Percentiles rank a stretch among this genome's conserved stretches.
These are phyloP conservation scores for Carposina sasakii DNA, from an alignment of 1,140 invertebrate species.

Conservation along the genomic window DNA sequence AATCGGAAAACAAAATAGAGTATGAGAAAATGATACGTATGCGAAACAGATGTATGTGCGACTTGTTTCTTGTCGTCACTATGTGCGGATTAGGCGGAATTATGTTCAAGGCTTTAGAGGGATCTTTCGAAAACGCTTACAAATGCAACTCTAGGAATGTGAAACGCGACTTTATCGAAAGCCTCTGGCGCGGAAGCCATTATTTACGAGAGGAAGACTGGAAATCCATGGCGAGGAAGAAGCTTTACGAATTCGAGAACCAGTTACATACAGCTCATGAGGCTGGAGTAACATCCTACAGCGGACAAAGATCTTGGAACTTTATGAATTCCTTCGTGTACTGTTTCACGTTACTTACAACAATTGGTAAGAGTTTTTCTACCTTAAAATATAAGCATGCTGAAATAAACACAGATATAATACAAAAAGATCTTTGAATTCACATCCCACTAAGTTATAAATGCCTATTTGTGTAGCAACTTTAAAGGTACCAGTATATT, in stretches of 20 bases:
- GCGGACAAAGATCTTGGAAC: constrained; percentile 90
- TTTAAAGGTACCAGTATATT: not conserved
- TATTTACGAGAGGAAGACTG: constrained; percentile 89
- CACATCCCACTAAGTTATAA: not conserved
- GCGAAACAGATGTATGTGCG: constrained; percentile 79
- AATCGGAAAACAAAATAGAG: constrained; percentile 74
- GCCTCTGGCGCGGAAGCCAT: constrained; percentile 85
- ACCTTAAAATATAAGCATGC: not conserved
- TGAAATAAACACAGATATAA: too few species aligned
- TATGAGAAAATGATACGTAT: constrained; percentile 71
- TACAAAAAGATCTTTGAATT: too few species aligned
- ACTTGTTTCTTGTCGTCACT: constrained; percentile 78
- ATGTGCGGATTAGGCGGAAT: constrained; percentile 85
- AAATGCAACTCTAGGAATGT: constrained; percentile 91
- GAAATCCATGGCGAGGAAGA: constrained; percentile 86
- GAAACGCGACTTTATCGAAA: constrained; percentile 88
- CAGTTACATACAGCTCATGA: constrained; percentile 88
- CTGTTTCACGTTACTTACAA: constrained; percentile 92
- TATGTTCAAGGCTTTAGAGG: constrained; percentile 85
- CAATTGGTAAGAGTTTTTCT: constrained; percentile 86
- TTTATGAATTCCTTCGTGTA: constrained; percentile 95
- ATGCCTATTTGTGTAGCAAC: constrained; percentile 10
- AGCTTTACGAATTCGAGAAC: constrained; percentile 89
- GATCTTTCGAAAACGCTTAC: constrained; percentile 87
- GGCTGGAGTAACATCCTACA: constrained; percentile 84